phyloP scores from a whole-genome alignment of 2,888 invertebrate species.

The Adelphocoris suturalis region DNA sequence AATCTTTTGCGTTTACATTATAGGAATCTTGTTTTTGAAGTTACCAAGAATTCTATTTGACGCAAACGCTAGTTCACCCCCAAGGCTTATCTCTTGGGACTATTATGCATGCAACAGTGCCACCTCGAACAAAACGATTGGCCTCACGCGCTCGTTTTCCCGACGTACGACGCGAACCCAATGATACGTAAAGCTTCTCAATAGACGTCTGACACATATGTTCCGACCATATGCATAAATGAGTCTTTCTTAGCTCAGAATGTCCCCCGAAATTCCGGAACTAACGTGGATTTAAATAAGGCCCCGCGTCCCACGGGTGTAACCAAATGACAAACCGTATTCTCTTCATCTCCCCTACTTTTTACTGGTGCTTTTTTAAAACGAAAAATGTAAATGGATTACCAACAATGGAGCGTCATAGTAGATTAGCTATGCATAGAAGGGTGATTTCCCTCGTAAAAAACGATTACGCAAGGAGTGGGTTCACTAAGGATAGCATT shows the following conservation, averaged over 20 bases:
- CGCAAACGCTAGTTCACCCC: background rate
- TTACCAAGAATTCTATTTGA: no score
- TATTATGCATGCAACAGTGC: conserved; percentile 28
- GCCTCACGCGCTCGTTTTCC: conserved; percentile 34
- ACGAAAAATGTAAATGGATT: conserved; percentile 56
- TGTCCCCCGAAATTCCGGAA: conserved; percentile 49
- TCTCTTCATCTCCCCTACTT: conserved; percentile 13
- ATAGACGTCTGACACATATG: conserved; percentile 57
- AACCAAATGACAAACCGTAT: conserved; percentile 40
- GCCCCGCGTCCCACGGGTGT: conserved; percentile 56
- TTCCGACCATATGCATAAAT: conserved; percentile 53
- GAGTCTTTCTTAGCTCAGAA: background rate
- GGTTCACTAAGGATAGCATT: background rate
- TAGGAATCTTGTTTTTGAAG: no score
- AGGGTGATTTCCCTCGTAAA: conserved; percentile 53
- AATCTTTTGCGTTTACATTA: no score
- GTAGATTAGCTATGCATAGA: conserved; percentile 59
- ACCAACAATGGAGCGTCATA: conserved; percentile 59
- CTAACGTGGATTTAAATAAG: conserved; percentile 67
- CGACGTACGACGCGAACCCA: conserved; percentile 46
- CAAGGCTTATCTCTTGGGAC: background rate
- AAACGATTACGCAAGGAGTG: conserved; percentile 46
- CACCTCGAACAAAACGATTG: conserved; percentile 57
- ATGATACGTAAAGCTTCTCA: conserved; percentile 63
- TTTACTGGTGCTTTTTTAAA: conserved; percentile 30